phyloP scores from a whole-genome alignment of 2,113 vertebrate species.

The Cynopterus brachyotis region DNA sequence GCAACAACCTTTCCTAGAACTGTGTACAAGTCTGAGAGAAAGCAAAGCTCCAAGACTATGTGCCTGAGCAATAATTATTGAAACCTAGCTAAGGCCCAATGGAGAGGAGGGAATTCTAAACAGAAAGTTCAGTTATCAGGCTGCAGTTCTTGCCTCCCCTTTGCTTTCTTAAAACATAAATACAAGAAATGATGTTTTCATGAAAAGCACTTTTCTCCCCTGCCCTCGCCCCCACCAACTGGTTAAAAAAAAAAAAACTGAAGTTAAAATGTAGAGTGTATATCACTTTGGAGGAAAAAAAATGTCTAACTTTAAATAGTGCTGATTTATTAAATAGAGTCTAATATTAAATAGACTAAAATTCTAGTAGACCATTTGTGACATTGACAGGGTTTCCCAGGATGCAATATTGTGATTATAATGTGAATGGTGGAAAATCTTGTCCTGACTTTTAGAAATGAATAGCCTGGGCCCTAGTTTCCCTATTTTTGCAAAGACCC shows the following conservation, averaged over 20 bases:
- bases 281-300: conserved; percentile 53
- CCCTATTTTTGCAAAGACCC: conserved; percentile 59
- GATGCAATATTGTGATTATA: conserved; percentile 24
- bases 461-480: conserved; percentile 21
- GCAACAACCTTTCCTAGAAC: conserved; percentile 85
- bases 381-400: neutral
- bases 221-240: neutral
- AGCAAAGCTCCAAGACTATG: conserved; percentile 80
- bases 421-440: conserved; percentile 22
- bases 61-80: conserved; percentile 82
- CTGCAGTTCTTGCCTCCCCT: conserved; percentile 45
- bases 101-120: conserved; percentile 66
- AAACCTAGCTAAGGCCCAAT: conserved; percentile 74
- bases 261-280: conserved; percentile 35
- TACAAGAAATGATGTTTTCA: conserved; percentile 52
- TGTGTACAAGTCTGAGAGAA: conserved; percentile 84
- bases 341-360: conserved; percentile 22
- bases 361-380: conserved; percentile 44
- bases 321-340: conserved; percentile 33
- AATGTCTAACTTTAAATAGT: neutral
- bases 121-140: conserved; percentile 79
- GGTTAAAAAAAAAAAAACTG: neutral
- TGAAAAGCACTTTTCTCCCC: conserved; percentile 29
- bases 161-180: conserved; percentile 63
- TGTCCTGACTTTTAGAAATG: conserved; percentile 50